Base-by-base conservation (phyloP, 2,113 vertebrate species). In the Megaceryle torquata region DNA sequence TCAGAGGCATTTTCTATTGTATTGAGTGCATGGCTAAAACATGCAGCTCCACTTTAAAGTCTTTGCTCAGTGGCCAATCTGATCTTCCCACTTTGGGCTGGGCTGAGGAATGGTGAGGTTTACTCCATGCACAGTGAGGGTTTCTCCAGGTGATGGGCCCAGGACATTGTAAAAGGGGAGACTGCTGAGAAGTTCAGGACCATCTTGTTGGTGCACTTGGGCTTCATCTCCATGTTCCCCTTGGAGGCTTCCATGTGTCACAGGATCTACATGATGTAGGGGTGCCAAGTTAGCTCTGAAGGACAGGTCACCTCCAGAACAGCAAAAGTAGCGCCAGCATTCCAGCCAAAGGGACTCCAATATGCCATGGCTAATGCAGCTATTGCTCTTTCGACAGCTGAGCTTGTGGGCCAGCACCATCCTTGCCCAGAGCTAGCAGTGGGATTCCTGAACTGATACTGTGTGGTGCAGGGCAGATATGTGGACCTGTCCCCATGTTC, bases 1-100 rank as follows among this genome's bases (percentile, higher is more conserved):
- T 61, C 2, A 1, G 21, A 96, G 61, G 80, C 80, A 48, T 95
- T 94, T 92, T 33, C 90, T 95, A 54, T 96, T 96, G 95, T 92
- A 81, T 61, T 1, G 1, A 78, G 65, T 4, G 2, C 43, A 15
- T 53, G 33, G 75, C 83, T 89, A 6, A 83, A 95, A 65, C 63
- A 33, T 0, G 31, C 2, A 0, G n/a, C 87, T 57, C 25, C 0
- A 1, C 63, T 65, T 1, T 25, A 17, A 53, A 67, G 44, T 48
- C 41, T 16, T 28, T 11, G 4, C 74, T 51, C 5, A 0, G n/a
- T 5, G 71, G 59, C 44, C 74, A 51, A 2, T 3, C 37, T 31
- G 29, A 43, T 35, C 71, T 64, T 44, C 56, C 57, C 29, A 6
- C 20, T 3, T 29, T 6, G 19, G 41, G 22, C 22, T 56, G 74